phyloP scores from a whole-genome alignment of 1,140 invertebrate genomes.

The Drosophila ambigua region DNA sequence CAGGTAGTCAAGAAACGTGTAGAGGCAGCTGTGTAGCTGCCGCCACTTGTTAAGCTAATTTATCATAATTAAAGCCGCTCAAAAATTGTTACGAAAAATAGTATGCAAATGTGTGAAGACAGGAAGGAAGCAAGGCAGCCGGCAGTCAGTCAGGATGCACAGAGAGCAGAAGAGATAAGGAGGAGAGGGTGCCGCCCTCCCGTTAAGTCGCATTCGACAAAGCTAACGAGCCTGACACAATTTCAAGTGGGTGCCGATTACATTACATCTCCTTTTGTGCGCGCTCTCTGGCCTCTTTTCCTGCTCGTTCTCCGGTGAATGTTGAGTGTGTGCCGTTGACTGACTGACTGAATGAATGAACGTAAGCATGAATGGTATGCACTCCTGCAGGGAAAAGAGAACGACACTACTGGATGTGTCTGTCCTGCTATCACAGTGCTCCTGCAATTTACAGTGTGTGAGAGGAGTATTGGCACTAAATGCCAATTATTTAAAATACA shows the following conservation, averaged over 20 bases:
- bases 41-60: conserved; percentile 38
- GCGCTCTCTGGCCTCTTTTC: conserved; percentile 1
- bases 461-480: too few relatives aligned
- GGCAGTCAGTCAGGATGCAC: not conserved
- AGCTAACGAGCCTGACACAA: conserved; percentile 53
- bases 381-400: too few relatives aligned
- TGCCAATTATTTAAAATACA: too few relatives aligned
- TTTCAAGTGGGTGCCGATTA: conserved; percentile 41
- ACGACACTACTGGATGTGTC: too few relatives aligned
- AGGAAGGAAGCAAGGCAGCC: conserved; percentile 2
- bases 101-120: not conserved
- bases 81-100: conserved; percentile 12
- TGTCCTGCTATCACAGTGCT: too few relatives aligned
- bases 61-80: conserved; percentile 56
- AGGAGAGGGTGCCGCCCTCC: conserved; percentile 1
- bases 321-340: conserved; percentile 11
- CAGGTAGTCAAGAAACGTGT: conserved; percentile 18
- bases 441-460: too few relatives aligned
- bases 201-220: conserved; percentile 5
- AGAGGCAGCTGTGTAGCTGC: conserved; percentile 28
- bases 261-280: not conserved
- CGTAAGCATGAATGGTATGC: conserved; percentile 10
- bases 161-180: not conserved
- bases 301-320: conserved; percentile 2
- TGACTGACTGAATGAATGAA: conserved; percentile 39